A percentile compares a stretch with the other conserved stretches of the same genome.
Conservation (phyloP, 2,113 vertebrate genomes). For the Sakesphorus luctuosus region DNA sequence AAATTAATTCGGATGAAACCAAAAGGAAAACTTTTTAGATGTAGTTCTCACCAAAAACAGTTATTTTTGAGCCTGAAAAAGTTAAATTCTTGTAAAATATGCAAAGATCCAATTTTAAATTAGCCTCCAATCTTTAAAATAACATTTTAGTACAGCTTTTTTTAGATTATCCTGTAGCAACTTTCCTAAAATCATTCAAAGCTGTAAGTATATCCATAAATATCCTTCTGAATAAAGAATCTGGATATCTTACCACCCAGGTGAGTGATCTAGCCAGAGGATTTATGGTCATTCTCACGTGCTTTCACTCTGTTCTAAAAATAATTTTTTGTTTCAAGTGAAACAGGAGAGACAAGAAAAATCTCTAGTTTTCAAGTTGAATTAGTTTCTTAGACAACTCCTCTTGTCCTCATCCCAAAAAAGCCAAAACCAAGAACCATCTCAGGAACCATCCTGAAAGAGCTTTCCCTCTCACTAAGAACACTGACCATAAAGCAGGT, state of each 20-base stretch:
- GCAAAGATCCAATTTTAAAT: not conserved
- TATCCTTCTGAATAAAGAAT: not conserved
- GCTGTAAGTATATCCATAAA: not conserved
- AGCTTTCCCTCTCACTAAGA: not conserved
- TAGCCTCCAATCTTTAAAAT: not conserved
- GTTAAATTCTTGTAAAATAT: not conserved
- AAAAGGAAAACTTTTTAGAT: not conserved
- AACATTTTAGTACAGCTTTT: not conserved
- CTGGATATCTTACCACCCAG: not conserved
- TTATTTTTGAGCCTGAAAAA: not conserved
- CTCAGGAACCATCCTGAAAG: not conserved
- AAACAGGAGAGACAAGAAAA: not conserved
- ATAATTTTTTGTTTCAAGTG: not conserved
- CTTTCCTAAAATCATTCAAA: not conserved
- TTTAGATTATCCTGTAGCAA: not conserved
- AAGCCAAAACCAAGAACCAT: not conserved
- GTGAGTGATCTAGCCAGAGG: not conserved
- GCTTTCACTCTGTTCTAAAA: not conserved
- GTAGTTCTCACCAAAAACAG: not conserved
- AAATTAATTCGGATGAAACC: not conserved
- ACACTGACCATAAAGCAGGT: not conserved
- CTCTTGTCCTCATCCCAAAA: not conserved
- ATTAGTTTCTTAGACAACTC: not conserved
- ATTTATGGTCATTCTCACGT: not conserved
- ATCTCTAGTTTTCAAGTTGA: not conserved